Evolutionary conservation across 2,113 vertebrate genomes (phyloP).

Genomic region (Platichthys stellatus): DNA sequence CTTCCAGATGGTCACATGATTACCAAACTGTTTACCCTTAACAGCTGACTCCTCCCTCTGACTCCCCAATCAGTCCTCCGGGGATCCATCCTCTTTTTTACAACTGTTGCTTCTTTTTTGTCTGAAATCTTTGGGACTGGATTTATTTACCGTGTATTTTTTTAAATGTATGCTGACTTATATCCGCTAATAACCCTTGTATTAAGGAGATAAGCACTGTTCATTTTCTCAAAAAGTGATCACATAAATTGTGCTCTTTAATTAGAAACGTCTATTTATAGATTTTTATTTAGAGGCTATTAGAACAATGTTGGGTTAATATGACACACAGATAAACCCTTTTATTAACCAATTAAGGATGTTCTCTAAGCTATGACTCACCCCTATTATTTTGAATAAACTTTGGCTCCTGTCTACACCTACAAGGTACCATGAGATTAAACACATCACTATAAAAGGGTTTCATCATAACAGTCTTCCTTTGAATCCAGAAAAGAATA

Average conservation of each 20-base stretch:
- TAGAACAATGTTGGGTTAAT: background rate
- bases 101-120: background rate
- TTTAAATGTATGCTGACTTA: no score
- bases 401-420: no score
- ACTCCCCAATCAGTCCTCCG: background rate
- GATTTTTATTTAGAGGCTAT: background rate
- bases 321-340: no score
- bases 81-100: background rate
- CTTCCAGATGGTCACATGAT: conserved; percentile 56
- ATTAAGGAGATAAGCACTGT: no score
- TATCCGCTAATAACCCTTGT: no score
- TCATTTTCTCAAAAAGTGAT: no score
- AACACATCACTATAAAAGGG: no score
- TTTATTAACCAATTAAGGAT: background rate
- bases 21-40: conserved; percentile 56
- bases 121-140: background rate
- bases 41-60: conserved; percentile 17
- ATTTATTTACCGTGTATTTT: background rate
- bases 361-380: background rate
- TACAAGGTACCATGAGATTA: no score
- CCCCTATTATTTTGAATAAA: background rate
- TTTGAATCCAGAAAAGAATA: no score
- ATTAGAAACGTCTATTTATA: background rate
- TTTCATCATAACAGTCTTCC: no score
- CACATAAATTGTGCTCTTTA: no score